Evolutionary conservation across 2,113 vertebrate genomes (phyloP).

Genomic region (Python bivittatus): DNA sequence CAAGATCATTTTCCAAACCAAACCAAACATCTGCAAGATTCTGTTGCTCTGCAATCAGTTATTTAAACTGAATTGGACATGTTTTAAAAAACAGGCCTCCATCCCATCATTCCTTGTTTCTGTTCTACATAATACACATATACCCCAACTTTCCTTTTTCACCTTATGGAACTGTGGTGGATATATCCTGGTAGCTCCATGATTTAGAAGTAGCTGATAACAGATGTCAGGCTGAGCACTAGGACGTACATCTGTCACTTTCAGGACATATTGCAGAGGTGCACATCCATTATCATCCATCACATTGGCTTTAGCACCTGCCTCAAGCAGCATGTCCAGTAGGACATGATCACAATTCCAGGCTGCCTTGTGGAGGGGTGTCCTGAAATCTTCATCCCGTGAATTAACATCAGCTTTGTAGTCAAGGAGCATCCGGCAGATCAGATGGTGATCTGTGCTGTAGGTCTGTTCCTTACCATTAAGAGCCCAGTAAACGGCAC

Average conservation of each 20-base stretch:
- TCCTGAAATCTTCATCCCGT: slow-evolving; percentile 87
- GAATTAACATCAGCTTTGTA: slow-evolving; percentile 83
- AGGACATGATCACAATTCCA: slow-evolving; percentile 94
- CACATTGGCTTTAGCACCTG: slow-evolving; percentile 81
- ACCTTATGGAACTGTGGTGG: slow-evolving; percentile 98
- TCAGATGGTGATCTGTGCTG: slow-evolving; percentile 84
- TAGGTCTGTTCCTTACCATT: slow-evolving; percentile 85
- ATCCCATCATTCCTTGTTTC: not conserved
- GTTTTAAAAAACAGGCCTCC: not conserved
- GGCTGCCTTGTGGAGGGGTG: slow-evolving; percentile 91
- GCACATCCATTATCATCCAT: slow-evolving; percentile 94
- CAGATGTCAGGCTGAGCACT: slow-evolving; percentile 83
- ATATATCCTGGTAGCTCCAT: slow-evolving; percentile 86
- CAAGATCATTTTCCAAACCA: not conserved
- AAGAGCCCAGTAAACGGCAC: slow-evolving; percentile 87
- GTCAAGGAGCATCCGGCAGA: slow-evolving; percentile 88
- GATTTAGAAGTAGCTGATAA: slow-evolving; percentile 91
- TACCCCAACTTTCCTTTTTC: not conserved
- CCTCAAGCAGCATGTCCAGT: slow-evolving; percentile 90
- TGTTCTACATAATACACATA: not conserved
- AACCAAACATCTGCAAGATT: too few species aligned
- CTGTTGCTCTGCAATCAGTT: not conserved
- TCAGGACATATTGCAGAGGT: slow-evolving; percentile 90
- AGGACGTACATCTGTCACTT: slow-evolving; percentile 84
- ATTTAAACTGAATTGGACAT: not conserved